Percentiles rank a stretch among this genome's conserved stretches.
Conservation (phyloP, 2,113 vertebrate genomes). For the Ornithorhynchus anatinus region DNA sequence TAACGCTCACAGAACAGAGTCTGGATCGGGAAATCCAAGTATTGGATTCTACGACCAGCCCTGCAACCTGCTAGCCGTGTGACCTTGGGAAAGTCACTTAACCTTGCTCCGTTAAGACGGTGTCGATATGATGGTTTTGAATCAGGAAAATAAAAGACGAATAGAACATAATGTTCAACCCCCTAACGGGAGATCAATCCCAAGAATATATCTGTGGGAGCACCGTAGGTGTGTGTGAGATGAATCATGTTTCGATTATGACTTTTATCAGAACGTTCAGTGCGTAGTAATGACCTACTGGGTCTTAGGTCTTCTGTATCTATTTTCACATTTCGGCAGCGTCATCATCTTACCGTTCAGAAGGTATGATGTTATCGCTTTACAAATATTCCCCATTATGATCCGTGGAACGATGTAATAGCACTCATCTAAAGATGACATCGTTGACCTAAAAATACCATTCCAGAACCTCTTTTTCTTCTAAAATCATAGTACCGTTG, state of each 20-base stretch:
- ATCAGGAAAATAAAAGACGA: not conserved
- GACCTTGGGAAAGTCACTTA: too few relatives aligned
- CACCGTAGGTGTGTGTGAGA: slow-evolving; percentile 9
- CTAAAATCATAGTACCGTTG: not conserved
- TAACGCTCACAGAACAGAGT: too few relatives aligned
- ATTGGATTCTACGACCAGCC: too few relatives aligned
- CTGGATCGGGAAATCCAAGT: too few relatives aligned
- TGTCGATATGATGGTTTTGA: not conserved
- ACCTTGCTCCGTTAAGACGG: too few relatives aligned
- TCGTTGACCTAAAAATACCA: not conserved
- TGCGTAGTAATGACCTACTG: slow-evolving; percentile 29
- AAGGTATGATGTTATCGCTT: not conserved
- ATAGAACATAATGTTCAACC: not conserved
- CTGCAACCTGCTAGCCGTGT: too few relatives aligned
- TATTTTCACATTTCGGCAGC: slow-evolving; percentile 34
- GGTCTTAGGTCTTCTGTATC: slow-evolving; percentile 27
- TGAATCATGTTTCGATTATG: slow-evolving; percentile 24
- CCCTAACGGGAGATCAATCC: slow-evolving; percentile 26
- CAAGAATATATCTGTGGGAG: slow-evolving; percentile 12
- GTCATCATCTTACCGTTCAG: slow-evolving; percentile 9
- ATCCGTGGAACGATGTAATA: not conserved
- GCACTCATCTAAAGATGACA: not conserved
- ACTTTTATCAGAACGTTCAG: slow-evolving; percentile 28
- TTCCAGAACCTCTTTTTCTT: not conserved
- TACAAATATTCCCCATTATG: not conserved